Base-by-base conservation (phyloP, 2,113 vertebrate genomes). In the Proteles cristata region DNA sequence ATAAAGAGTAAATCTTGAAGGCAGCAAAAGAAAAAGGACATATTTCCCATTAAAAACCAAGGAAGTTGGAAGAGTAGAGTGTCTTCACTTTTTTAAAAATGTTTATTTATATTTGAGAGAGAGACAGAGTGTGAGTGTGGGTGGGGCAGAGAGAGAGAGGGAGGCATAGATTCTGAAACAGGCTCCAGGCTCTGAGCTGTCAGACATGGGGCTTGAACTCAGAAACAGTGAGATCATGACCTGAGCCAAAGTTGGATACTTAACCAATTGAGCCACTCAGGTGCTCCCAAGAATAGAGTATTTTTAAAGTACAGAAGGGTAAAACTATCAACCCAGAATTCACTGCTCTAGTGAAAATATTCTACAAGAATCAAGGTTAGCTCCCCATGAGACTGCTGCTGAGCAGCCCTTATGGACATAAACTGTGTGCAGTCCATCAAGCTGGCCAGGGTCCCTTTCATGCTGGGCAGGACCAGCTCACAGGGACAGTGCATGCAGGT, bases 401-500 rank as follows among this genome's bases (percentile, higher is more conserved):
- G 93, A 33, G 83, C 97, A 92, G 97, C 99, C 99, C 99, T 98
- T 97, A 99, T 99, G 99, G 99, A 99, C 68, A 99, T 99, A 12
- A 99, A 99, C 66, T 99, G 99, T 90, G 99, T 99, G 99, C 99
- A 99, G 98, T 99, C 99, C 43, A 99, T 99, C 98, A 99, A 99
- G 97, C 98, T 99, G 84, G 99, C 99, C 23, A 99, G 99, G 99
- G 99, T 99, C 33, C 99, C 99, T 39, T 39, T 39, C 3, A 99
- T 99, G 84, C 98, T 99, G 93, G 99, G 99, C 94, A 99, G 99
- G 98, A 99, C 99, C n/a, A 99, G 99, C 14, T 99, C 99, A 4
- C 99, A 99, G 98, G 99, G 99, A 33, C 99, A 99, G 94, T 99
- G 99, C 98, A 99, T 99, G 65, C 99, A 99, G 99, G 99, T 99